Conservation (phyloP, 2,888 invertebrate genomes). For the Diarsia rubi region DNA sequence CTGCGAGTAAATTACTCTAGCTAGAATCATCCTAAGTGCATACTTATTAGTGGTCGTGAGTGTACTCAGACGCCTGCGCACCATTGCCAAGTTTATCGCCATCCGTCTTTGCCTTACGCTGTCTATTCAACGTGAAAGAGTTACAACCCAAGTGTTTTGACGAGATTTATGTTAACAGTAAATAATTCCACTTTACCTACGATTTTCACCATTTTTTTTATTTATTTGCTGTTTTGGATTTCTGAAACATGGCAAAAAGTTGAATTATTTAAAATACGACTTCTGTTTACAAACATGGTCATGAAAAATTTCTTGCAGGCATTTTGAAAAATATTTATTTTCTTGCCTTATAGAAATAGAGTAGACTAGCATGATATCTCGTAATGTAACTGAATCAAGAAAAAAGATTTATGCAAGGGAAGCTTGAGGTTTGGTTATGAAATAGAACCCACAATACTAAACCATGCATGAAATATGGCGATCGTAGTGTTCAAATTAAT, state of each 20-base stretch:
- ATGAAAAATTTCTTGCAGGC: not conserved
- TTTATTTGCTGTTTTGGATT: constrained; percentile 59
- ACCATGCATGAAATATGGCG: not conserved
- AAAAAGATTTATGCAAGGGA: not conserved
- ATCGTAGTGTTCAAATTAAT: not conserved
- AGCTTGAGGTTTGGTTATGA: not conserved
- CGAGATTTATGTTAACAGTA: constrained; percentile 73
- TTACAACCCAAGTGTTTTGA: constrained; percentile 67
- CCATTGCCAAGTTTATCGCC: constrained; percentile 72
- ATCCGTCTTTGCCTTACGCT: constrained; percentile 70
- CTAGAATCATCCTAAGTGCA: too few relatives aligned
- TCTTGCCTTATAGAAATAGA: not conserved
- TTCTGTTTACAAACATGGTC: not conserved
- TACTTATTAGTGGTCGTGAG: too few relatives aligned
- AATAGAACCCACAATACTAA: not conserved
- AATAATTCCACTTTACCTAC: constrained; percentile 69
- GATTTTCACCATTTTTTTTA: constrained; percentile 66
- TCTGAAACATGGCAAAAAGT: not conserved
- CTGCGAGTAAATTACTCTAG: too few relatives aligned
- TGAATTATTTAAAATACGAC: not conserved
- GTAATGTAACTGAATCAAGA: not conserved
- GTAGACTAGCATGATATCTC: not conserved
- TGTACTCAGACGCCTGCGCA: constrained; percentile 59
- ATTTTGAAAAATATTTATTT: not conserved
- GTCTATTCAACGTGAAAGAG: constrained; percentile 67